A percentile compares a stretch with the other conserved stretches of the same genome.
Conservation (phyloP, 2,113 vertebrate genomes). For the Recurvirostra avosetta region DNA sequence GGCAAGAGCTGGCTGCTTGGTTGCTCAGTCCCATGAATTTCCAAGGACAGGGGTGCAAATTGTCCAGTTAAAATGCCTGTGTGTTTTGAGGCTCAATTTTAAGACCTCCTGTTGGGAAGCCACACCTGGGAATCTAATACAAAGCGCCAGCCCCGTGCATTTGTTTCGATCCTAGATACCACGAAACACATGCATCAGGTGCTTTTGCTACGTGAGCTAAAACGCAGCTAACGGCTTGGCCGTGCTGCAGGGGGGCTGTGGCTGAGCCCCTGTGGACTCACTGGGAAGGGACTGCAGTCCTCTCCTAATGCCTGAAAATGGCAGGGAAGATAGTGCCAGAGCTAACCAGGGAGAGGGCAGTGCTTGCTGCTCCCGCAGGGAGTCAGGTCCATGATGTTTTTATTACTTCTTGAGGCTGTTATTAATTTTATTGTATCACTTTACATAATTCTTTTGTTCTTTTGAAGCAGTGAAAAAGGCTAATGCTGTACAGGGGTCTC, state of each 20-base stretch:
- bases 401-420: conserved; percentile 24
- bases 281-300: not conserved
- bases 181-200: accelerated
- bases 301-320: not conserved
- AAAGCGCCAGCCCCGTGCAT: accelerated
- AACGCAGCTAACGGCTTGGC: accelerated
- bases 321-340: not conserved
- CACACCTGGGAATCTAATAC: not conserved
- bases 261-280: not conserved
- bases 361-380: not conserved
- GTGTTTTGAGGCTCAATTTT: not conserved
- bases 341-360: not conserved
- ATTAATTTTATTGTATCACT: conserved; percentile 19
- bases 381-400: not conserved
- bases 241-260: not conserved
- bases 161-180: not conserved
- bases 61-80: accelerated
- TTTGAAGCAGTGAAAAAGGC: not conserved
- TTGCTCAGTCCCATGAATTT: not conserved
- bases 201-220: not conserved
- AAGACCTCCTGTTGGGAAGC: not conserved
- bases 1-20: not conserved
- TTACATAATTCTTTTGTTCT: not conserved
- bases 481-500: not conserved
- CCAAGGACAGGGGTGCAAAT: not conserved